A percentile compares a stretch with the other conserved stretches of the same genome.
Evolutionary conservation across 2,113 vertebrate genomes (phyloP).

Genomic region (Lepisosteus osseus): DNA sequence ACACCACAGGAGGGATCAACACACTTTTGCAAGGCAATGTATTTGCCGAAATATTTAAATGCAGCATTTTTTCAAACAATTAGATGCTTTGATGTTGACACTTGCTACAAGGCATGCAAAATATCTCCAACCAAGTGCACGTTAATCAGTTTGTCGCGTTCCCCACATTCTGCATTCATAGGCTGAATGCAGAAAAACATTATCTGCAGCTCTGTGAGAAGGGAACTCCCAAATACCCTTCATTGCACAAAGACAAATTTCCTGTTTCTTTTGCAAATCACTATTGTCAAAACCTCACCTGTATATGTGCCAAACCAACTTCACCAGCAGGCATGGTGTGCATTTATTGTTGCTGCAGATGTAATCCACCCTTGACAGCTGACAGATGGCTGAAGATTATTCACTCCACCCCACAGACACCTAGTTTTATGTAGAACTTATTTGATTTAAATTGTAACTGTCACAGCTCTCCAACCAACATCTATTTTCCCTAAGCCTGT

Average conservation of each 20-base stretch:
- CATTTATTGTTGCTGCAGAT: constrained; percentile 31
- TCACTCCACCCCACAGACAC: constrained; percentile 39
- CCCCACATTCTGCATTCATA: too few species aligned
- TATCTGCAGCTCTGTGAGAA: not conserved
- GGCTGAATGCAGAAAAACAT: not conserved
- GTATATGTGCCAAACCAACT: not conserved
- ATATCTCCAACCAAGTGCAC: too few species aligned
- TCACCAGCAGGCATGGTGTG: not conserved
- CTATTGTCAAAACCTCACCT: constrained; percentile 1
- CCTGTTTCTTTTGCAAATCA: not conserved
- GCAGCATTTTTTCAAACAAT: too few species aligned
- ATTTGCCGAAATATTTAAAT: too few species aligned
- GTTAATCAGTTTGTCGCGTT: too few species aligned
- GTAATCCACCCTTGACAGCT: constrained; percentile 52
- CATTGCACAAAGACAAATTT: not conserved
- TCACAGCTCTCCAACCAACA: constrained; percentile 24
- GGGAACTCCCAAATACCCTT: not conserved
- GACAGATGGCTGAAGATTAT: constrained; percentile 53
- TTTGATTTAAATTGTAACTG: constrained; percentile 3
- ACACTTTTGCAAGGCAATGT: too few species aligned
- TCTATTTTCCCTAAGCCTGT: constrained; percentile 22
- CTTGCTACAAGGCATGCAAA: too few species aligned
- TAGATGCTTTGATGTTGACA: too few species aligned
- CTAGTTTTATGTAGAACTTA: constrained; percentile 28
- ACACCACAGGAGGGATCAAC: too few species aligned